A percentile compares a stretch with the other conserved stretches of the same genome.
Evolutionary conservation across 1,140 invertebrate species (phyloP).

Genomic region (Geopemphigus sp.): DNA sequence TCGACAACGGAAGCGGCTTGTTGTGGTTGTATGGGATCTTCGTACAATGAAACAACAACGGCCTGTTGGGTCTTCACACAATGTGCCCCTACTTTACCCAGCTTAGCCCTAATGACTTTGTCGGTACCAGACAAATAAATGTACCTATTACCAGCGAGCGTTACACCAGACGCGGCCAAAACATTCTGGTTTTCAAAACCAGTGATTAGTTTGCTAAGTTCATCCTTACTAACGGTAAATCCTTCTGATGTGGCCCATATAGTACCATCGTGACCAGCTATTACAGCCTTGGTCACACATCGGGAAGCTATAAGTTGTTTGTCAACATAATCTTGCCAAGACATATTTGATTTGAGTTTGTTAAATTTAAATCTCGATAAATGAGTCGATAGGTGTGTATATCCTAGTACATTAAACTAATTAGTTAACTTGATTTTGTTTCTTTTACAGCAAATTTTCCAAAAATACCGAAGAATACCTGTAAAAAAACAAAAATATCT

Average conservation of each 20-base stretch:
- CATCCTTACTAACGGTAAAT: slow-evolving; percentile 91
- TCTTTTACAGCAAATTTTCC: neutral
- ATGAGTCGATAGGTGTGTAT: neutral
- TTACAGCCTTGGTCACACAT: slow-evolving; percentile 89
- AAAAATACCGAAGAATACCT: neutral
- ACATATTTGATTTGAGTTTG: slow-evolving; percentile 26
- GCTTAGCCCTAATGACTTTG: slow-evolving; percentile 84
- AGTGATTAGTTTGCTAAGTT: slow-evolving; percentile 78
- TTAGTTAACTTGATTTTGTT: neutral
- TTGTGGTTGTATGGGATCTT: slow-evolving; percentile 91
- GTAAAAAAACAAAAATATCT: slow-evolving; percentile 27
- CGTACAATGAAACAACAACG: slow-evolving; percentile 87
- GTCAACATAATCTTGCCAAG: slow-evolving; percentile 96
- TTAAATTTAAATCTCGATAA: slow-evolving; percentile 12
- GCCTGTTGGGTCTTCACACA: slow-evolving; percentile 93
- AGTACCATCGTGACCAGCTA: slow-evolving; percentile 90
- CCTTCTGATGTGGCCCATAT: slow-evolving; percentile 91
- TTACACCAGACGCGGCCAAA: slow-evolving; percentile 80
- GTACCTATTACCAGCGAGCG: slow-evolving; percentile 83
- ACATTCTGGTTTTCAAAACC: slow-evolving; percentile 83
- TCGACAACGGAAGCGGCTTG: slow-evolving; percentile 91
- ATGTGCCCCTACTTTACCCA: slow-evolving; percentile 85
- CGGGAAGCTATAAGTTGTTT: slow-evolving; percentile 91
- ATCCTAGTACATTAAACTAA: slow-evolving; percentile 18
- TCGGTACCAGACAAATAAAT: slow-evolving; percentile 90